Evolutionary conservation across 2,797 vertebrate species (phyloP).

Genomic region (Odontamblyopus rebecca): DNA sequence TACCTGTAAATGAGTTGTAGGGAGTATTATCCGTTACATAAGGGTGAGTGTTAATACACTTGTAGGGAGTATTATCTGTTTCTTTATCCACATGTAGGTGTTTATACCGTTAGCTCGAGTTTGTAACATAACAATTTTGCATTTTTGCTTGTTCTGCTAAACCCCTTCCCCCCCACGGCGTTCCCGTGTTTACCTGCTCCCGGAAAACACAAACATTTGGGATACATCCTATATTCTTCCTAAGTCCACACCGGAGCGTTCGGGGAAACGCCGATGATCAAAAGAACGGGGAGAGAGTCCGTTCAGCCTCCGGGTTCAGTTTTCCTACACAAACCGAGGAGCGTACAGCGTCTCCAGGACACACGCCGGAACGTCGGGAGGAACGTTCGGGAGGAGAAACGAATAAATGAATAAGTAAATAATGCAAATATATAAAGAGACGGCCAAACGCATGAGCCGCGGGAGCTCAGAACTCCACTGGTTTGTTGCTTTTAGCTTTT

Average conservation of each 20-base stretch:
- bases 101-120: not conserved
- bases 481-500: constrained; percentile 15
- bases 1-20: too few relatives aligned
- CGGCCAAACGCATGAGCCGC: constrained; percentile 54
- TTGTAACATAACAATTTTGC: not conserved
- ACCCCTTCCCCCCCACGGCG: not conserved
- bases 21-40: too few relatives aligned
- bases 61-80: too few relatives aligned
- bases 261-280: constrained; percentile 44
- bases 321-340: constrained; percentile 41
- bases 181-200: constrained; percentile 1
- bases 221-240: constrained; percentile 10
- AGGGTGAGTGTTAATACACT: too few relatives aligned
- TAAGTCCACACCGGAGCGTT: constrained; percentile 18
- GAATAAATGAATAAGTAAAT: not conserved
- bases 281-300: constrained; percentile 41
- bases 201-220: constrained; percentile 37
- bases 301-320: constrained; percentile 50
- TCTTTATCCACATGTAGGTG: not conserved
- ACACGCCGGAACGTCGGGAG: constrained; percentile 32
- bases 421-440: not conserved
- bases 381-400: constrained; percentile 1
- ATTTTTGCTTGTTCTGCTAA: not conserved
- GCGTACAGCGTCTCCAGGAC: constrained; percentile 43
- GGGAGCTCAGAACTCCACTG: constrained; percentile 32